Evolutionary conservation across 2,797 vertebrate genomes (phyloP).

Genomic region (Brachymystax lenok): DNA sequence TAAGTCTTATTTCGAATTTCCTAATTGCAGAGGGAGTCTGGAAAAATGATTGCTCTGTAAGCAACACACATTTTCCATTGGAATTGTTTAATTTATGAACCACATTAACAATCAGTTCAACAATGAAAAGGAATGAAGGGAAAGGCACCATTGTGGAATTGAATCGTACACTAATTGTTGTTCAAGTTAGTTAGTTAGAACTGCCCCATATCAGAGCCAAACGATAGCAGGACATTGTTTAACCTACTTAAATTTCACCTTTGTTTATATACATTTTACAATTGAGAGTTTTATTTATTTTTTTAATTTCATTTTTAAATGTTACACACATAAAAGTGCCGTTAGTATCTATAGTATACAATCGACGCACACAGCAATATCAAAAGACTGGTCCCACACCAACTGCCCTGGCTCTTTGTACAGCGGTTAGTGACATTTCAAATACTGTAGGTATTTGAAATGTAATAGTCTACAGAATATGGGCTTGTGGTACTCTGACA

Average conservation of each 20-base stretch:
- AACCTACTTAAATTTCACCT: neutral
- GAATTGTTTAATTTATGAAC: constrained; percentile 16
- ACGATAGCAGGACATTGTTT: neutral
- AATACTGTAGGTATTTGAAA: neutral
- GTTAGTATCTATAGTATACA: constrained; percentile 8
- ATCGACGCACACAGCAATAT: constrained; percentile 15
- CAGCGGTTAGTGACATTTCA: constrained; percentile 7
- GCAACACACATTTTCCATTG: constrained; percentile 2
- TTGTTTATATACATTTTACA: no score
- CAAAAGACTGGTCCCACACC: neutral
- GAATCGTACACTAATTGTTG: neutral
- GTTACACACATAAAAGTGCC: neutral
- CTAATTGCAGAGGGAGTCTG: neutral
- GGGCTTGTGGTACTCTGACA: constrained; percentile 6
- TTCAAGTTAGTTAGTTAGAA: neutral
- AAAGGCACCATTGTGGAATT: neutral
- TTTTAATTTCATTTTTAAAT: neutral
- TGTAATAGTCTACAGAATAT: neutral
- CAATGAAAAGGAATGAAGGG: constrained; percentile 43
- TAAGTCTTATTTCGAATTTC: constrained; percentile 65
- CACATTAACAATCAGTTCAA: constrained; percentile 15
- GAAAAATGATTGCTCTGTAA: neutral
- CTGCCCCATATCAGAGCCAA: no score
- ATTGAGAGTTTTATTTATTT: no score
- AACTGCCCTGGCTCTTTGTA: neutral